Percentiles rank a stretch among this genome's conserved stretches.
phyloP scores from a whole-genome alignment of 1,140 invertebrate genomes.

The Gonatopus flavifemur region DNA sequence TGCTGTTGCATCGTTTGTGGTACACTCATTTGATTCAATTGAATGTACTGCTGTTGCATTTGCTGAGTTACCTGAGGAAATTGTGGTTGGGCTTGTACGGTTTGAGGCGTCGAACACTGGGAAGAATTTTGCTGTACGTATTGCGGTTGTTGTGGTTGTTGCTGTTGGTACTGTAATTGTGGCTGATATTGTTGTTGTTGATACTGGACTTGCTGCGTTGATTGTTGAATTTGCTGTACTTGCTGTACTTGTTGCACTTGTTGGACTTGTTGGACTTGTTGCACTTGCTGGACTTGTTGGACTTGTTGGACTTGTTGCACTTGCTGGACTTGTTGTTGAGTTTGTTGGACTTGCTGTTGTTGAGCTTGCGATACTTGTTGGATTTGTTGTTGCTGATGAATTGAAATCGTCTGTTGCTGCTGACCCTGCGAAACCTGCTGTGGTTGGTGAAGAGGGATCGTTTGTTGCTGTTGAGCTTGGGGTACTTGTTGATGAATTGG shows the following conservation, averaged over 20 bases:
- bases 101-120: slow-evolving; percentile 63
- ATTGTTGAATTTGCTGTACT: slow-evolving; percentile 50
- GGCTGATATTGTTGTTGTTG: slow-evolving; percentile 55
- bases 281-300: slow-evolving; percentile 47
- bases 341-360: slow-evolving; percentile 37
- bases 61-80: slow-evolving; percentile 59
- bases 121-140: slow-evolving; percentile 52
- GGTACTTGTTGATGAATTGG: too few species aligned
- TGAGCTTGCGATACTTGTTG: too few species aligned
- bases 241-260: slow-evolving; percentile 56
- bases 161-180: slow-evolving; percentile 50
- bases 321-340: slow-evolving; percentile 48
- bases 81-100: slow-evolving; percentile 51
- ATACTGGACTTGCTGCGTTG: slow-evolving; percentile 55
- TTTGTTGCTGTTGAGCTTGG: too few species aligned
- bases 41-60: slow-evolving; percentile 49
- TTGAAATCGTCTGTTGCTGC: too few species aligned
- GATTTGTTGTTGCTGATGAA: too few species aligned
- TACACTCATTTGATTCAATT: slow-evolving; percentile 38
- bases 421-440: too few species aligned
- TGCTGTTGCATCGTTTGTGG: slow-evolving; percentile 50
- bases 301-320: slow-evolving; percentile 51
- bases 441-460: too few species aligned
- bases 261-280: slow-evolving; percentile 61
- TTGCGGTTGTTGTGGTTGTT: slow-evolving; percentile 55